Base-by-base conservation (phyloP, 2,888 invertebrate genomes). In the Morpho deidamia region DNA sequence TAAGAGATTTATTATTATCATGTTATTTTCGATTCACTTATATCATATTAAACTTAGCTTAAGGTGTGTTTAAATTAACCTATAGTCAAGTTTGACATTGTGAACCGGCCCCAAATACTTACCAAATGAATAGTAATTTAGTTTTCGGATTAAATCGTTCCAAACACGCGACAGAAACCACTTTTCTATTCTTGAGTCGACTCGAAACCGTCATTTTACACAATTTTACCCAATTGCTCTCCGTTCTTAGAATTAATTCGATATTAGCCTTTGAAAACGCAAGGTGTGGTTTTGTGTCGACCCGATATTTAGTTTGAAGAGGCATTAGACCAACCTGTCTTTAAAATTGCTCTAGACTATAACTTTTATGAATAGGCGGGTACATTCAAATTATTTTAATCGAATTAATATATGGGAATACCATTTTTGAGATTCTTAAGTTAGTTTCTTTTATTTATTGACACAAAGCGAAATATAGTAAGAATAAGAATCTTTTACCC, bases 201-300 rank as follows among this genome's bases (percentile, higher is more conserved):
- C 72, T 83, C 78, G 70, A 78, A 83, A 82, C 88, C 85, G 81
- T 87, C 88, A 88, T 89, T 89, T 88, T 86, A 88, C 85, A 85
- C 87, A 87, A 89, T 88, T 89, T 87, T 84, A 88, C 83, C 81
- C 84, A 84, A 87, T 87, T 82, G 86, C 87, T 86, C 82, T 81
- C 76, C 69, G 81, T 89, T 89, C 89, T 81, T 64, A 74, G 89
- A 88, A 89, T 88, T 89, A 89, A 88, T 88, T 87, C 87, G 81
- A 84, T 88, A 88, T 88, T 87, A 88, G 84, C 81, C 79, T 87
- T 89, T 86, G 82, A 81, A 86, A 87, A 88, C 83, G 80, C 83
- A 87, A 88, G 88, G 88, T 86, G 89, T 84, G 86, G 86, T 85
- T 84, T 79, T 74, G 77, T 77, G 72, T 79, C 71, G 70, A 74